Conservation (phyloP, 2,888 invertebrate species). For the Erynnis tages region DNA sequence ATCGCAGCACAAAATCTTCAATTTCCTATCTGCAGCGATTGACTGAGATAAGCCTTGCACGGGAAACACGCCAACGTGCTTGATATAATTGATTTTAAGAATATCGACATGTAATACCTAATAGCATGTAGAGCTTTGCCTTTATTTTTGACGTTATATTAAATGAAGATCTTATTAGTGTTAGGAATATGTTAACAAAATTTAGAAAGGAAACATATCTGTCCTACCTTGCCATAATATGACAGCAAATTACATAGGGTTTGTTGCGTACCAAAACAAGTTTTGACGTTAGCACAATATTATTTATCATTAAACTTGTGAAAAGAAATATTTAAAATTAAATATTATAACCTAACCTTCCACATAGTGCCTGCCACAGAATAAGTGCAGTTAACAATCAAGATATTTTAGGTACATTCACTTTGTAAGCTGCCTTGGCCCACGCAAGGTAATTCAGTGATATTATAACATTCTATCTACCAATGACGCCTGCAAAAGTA, state of each 20-base stretch:
- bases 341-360: slow-evolving; percentile 11
- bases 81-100: slow-evolving; percentile 4
- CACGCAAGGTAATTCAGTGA: slow-evolving; percentile 76
- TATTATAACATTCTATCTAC: slow-evolving; percentile 66
- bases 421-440: slow-evolving; percentile 71
- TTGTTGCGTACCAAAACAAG: too few relatives aligned
- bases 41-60: slow-evolving; percentile 28
- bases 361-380: slow-evolving; percentile 38
- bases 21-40: slow-evolving; percentile 46
- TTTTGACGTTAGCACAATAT: neutral
- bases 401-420: slow-evolving; percentile 66
- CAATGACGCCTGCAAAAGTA: slow-evolving; percentile 72
- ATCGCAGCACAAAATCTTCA: slow-evolving; percentile 64
- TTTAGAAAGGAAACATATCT: neutral
- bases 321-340: too few relatives aligned
- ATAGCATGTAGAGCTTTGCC: neutral
- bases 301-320: slow-evolving; percentile 1
- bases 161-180: too few relatives aligned
- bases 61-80: slow-evolving; percentile 25
- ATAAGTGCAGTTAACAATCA: slow-evolving; percentile 55
- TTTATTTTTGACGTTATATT: neutral
- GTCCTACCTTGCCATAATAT: neutral
- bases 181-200: too few relatives aligned
- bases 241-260: too few relatives aligned
- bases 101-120: too few relatives aligned